Base-by-base conservation (phyloP, 2,888 invertebrate species). In the Drosophila fungiperda region DNA sequence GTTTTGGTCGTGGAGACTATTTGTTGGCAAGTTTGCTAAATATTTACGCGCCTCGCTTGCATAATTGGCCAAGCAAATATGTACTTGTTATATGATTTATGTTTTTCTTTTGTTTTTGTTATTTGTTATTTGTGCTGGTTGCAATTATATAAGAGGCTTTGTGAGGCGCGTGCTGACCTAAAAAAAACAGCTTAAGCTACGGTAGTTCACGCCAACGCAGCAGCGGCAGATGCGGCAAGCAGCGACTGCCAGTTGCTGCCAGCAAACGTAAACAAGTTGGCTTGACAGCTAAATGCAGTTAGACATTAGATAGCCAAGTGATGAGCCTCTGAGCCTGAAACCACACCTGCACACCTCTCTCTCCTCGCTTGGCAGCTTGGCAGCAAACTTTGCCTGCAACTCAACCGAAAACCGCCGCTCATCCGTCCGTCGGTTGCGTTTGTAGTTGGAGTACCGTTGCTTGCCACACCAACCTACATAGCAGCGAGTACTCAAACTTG, bases 401-500 rank as follows among this genome's bases (percentile, higher is more conserved):
- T 26, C 62, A 40, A 64, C 78, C 78, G 70, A 83, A 83, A 83
- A 80, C 60, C 54, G 86, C 59, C 79, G 80, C 57, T 70, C 72
- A 76, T 60, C 35, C 73, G 80, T 55, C 72, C 74, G 78, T 66
- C 40, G 62, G 63, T 33, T 67, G 77, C 26, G 26, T 38, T 55
- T 55, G 55, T 69, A 54, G 65, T 73, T 68, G 63, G 58, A 75
- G 78, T 86, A 87, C 85, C 85, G 85, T 86, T 86, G 89, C 53
- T 85, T 86, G 85, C 89, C 85, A 89, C 85, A 86, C 85, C 85
- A 89, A 86, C 85, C 85, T 89, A 84, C 84, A 89, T 83, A 78
- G 73, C 72, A 68, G 78, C 81, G 62, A 64, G 63, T 61, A 68
- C 68, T 78, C 64, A 73, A 64, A 68, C 78, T 73, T 53, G 52